These are phyloP conservation scores for Pseudorhiza aurosa DNA, from an alignment of 30 jellyfish, hydroid and myxozoan genomes.

Conservation along the genomic window DNA sequence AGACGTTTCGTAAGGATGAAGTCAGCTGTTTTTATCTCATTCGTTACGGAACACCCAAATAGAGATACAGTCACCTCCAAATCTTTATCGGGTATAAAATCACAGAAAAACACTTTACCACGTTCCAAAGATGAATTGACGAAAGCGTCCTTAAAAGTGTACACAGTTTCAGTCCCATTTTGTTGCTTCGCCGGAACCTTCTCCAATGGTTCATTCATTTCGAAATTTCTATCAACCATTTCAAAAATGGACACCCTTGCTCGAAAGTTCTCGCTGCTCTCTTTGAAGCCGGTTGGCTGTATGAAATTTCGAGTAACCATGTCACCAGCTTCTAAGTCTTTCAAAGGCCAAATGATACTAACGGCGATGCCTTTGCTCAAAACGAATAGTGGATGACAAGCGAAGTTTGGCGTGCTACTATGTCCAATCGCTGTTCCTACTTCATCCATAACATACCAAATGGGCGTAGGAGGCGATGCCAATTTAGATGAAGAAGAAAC, in stretches of 20 bases:
- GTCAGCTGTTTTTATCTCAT: constrained; percentile 24
- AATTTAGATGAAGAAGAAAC: constrained; percentile 26
- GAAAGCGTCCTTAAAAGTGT: neutral
- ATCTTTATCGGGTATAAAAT: neutral
- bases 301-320: constrained; percentile 68
- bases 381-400: constrained; percentile 73
- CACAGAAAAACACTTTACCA: constrained; percentile 28
- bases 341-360: constrained; percentile 82
- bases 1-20: neutral
- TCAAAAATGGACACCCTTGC: constrained; percentile 20
- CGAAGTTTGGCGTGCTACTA: constrained; percentile 70
- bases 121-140: neutral
- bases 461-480: constrained; percentile 33
- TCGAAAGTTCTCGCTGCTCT: constrained; percentile 17
- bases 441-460: constrained; percentile 91
- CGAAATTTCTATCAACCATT: neutral
- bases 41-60: constrained; percentile 13
- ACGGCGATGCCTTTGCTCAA: constrained; percentile 33
- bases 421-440: constrained; percentile 79
- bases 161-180: too few species aligned
- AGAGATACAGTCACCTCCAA: neutral
- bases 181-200: neutral
- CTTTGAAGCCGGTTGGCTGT: constrained; percentile 45
- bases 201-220: neutral
- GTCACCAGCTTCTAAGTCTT: constrained; percentile 61